Percentiles rank a stretch among this genome's conserved stretches.
Conservation (phyloP, 2,113 vertebrate genomes). For the Coreoperca whiteheadi region DNA sequence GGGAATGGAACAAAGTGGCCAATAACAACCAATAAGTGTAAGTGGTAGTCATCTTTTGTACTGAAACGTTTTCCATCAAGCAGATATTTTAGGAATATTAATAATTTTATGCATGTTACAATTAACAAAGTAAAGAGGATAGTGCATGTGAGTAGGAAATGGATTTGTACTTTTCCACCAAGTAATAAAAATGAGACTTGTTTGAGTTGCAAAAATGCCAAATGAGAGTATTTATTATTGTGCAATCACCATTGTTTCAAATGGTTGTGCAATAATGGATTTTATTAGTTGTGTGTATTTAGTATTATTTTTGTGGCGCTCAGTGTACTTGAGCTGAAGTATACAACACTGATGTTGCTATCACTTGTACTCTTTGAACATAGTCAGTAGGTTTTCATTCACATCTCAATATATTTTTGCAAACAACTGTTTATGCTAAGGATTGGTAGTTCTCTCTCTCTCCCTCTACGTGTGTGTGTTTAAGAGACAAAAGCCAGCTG, state of each 20-base stretch:
- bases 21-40: not conserved
- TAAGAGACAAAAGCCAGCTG: conserved; percentile 80
- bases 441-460: conserved; percentile 13
- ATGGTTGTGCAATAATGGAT: conserved; percentile 2
- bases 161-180: not conserved
- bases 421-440: conserved; percentile 46
- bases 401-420: conserved; percentile 36
- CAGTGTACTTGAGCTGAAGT: not conserved
- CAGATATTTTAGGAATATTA: conserved; percentile 4
- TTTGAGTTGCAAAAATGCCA: not conserved
- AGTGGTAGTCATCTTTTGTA: conserved; percentile 14
- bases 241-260: conserved; percentile 10
- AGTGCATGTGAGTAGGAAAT: not conserved
- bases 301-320: not conserved
- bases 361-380: conserved; percentile 9
- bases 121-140: not conserved
- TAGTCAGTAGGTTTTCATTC: conserved; percentile 20
- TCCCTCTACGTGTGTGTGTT: conserved; percentile 42
- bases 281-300: conserved; percentile 5
- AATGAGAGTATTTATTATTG: conserved; percentile 4
- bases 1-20: conserved; percentile 17
- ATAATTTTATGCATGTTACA: conserved; percentile 7
- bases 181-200: not conserved
- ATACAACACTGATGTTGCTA: not conserved
- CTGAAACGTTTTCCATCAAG: not conserved